These are phyloP conservation scores for Hirundo rustica DNA, from an alignment of 2,797 vertebrate genomes.

Conservation along the genomic window DNA sequence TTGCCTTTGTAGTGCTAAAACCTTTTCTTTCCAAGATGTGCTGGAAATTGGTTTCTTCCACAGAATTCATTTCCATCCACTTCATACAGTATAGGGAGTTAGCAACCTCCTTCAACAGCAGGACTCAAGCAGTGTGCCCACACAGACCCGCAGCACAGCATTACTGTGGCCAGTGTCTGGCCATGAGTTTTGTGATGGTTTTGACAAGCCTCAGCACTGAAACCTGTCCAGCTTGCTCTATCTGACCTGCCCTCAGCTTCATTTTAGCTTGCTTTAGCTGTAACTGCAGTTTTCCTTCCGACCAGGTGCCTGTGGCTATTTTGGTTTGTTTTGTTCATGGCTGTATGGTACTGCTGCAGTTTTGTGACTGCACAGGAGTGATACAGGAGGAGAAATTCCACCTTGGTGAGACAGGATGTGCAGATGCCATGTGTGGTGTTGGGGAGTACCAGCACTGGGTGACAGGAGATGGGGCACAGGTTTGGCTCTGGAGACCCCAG, in stretches of 20 bases:
- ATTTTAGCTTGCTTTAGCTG: not conserved
- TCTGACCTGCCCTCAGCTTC: not conserved
- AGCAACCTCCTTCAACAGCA: not conserved
- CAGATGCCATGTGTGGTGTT: fast-evolving
- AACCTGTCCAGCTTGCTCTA: not conserved
- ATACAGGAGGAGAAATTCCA: not conserved
- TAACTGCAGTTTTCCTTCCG: not conserved
- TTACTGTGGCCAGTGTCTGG: fast-evolving
- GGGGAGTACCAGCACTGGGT: not conserved
- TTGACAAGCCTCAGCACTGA: not conserved
- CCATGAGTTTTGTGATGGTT: not conserved
- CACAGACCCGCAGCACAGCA: not conserved
- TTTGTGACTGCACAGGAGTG: not conserved
- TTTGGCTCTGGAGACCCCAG: not conserved
- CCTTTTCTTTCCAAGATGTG: not conserved
- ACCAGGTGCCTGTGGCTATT: not conserved
- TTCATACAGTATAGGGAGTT: not conserved
- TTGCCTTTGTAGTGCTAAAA: not conserved
- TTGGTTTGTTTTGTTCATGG: not conserved
- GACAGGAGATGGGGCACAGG: not conserved
- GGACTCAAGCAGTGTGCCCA: fast-evolving
- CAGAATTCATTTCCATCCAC: not conserved
- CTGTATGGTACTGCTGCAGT: no score
- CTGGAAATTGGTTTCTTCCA: not conserved
- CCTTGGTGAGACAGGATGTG: not conserved